Evolutionary conservation across 2,113 vertebrate genomes (phyloP), one percentile per base, ranked within the genome.

Genomic region (Anas platyrhynchos): DNA sequence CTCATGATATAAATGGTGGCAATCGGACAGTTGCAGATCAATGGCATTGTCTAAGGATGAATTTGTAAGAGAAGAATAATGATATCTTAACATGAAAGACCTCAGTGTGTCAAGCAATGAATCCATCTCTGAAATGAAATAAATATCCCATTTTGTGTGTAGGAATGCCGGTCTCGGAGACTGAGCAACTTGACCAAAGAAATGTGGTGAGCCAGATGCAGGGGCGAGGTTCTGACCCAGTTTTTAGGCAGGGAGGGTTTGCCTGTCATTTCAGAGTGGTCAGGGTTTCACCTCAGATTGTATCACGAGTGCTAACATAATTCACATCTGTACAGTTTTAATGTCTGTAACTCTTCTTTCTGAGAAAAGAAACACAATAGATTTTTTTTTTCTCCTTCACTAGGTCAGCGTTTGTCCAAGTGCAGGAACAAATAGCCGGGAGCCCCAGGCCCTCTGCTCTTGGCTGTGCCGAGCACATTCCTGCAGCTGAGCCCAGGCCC

Each of bases 301-400:
- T 26, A 34, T 58, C 5, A 1, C 29, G 38, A 31, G 58, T 6
- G 61, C 36, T 31, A 26, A 29, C 52, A 1, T 44, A 7, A 2
- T 50, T 38, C 6, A 7, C 0, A 0, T 74, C 73, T 78, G 32
- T 16, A 8, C 25, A 9, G 3, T n/a, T 38, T 5, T 5, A 0
- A 0, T 74, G 61, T 34, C 69, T 82, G 32, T 14, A 7, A 4
- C 11, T 79, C 25, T 92, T 8, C 61, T 74, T 17, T 16, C 48
- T 48, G 46, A 48, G 46, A 13, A 17, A 65, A 34, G 20, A 46
- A 89, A 54, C 44, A 36, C 50, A 31, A 2, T 46, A 25, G 6
- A 9, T 16, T 26, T 27, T 32, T 41, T 34, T 48, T 34, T 10
- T 0, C 7, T 27, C 8, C 11, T 83, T n/a, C 16, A 7, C 46